These are phyloP conservation scores for Drosophila orosa DNA, from an alignment of 1,140 invertebrate genomes.

Conservation along the genomic window DNA sequence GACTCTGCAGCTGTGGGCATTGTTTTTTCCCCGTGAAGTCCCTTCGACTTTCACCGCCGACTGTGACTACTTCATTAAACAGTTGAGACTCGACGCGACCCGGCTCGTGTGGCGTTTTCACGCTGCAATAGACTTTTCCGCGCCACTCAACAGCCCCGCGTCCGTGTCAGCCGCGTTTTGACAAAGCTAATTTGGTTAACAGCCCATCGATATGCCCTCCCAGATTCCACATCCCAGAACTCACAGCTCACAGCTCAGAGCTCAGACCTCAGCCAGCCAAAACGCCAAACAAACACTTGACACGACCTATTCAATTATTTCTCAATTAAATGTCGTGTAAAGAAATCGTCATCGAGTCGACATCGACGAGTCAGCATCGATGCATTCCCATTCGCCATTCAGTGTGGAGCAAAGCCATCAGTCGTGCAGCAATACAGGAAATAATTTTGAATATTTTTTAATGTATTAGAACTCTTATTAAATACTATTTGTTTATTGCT, in stretches of 20 bases:
- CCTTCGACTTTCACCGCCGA: constrained; percentile 68
- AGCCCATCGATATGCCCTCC: constrained; percentile 7
- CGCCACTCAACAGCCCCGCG: constrained; percentile 57
- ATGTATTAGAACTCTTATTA: no score
- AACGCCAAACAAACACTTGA: constrained; percentile 81
- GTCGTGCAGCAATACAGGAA: constrained; percentile 5
- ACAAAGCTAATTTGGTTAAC: constrained; percentile 77
- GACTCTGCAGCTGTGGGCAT: constrained; percentile 40
- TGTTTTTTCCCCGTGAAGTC: constrained; percentile 19
- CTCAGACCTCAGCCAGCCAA: constrained; percentile 41
- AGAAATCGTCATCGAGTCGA: constrained; percentile 63
- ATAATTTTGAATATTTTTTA: constrained; percentile 3
- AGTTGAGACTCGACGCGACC: constrained; percentile 39
- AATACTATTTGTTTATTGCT: no score
- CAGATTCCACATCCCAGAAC: constrained; percentile 9
- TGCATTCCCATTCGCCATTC: constrained; percentile 24
- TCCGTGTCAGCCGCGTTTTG: constrained; percentile 66
- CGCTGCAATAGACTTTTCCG: constrained; percentile 75
- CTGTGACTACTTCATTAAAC: constrained; percentile 82
- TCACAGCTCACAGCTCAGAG: constrained; percentile 1
- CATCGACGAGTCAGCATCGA: constrained; percentile 12
- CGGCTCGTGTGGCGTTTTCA: constrained; percentile 63
- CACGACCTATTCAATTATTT: constrained; percentile 82
- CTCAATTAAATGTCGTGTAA: constrained; percentile 81
- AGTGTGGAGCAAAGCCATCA: constrained; percentile 11